Evolutionary conservation across 2,113 vertebrate species (phyloP).

Genomic region (Chinchilla lanigera): DNA sequence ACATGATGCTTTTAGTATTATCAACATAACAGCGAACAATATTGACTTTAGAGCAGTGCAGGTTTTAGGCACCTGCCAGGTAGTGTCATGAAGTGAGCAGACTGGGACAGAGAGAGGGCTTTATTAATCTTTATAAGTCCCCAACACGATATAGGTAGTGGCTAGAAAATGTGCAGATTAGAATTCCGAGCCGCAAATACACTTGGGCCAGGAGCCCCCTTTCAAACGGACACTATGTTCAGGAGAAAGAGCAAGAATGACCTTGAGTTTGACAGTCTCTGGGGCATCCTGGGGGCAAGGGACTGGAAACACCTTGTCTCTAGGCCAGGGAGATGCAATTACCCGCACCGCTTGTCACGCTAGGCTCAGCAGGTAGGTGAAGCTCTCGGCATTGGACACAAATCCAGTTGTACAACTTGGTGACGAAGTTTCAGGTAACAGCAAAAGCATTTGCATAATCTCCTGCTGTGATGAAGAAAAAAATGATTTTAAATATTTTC

Average conservation of each 20-base stretch:
- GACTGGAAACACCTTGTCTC: background rate
- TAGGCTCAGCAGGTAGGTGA: background rate
- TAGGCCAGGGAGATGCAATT: background rate
- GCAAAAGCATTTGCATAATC: background rate
- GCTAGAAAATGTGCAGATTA: background rate
- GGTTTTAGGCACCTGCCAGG: background rate
- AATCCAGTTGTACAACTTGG: background rate
- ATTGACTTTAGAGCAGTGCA: background rate
- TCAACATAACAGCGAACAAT: background rate
- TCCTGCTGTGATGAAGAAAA: background rate
- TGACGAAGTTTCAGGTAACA: background rate
- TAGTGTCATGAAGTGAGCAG: background rate
- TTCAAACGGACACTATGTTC: background rate
- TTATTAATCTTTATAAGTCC: background rate
- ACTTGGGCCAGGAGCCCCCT: background rate
- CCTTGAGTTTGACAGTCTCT: background rate
- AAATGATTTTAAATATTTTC: background rate
- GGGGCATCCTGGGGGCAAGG: background rate
- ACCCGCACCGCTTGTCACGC: background rate
- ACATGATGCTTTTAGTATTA: background rate
- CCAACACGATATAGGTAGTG: background rate
- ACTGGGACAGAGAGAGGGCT: background rate
- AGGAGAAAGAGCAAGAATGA: background rate
- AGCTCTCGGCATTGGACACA: accelerated
- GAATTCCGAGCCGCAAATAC: background rate